Evolutionary conservation across 2,888 invertebrate genomes (phyloP).

Genomic region (Lepetodrilus schrolli): DNA sequence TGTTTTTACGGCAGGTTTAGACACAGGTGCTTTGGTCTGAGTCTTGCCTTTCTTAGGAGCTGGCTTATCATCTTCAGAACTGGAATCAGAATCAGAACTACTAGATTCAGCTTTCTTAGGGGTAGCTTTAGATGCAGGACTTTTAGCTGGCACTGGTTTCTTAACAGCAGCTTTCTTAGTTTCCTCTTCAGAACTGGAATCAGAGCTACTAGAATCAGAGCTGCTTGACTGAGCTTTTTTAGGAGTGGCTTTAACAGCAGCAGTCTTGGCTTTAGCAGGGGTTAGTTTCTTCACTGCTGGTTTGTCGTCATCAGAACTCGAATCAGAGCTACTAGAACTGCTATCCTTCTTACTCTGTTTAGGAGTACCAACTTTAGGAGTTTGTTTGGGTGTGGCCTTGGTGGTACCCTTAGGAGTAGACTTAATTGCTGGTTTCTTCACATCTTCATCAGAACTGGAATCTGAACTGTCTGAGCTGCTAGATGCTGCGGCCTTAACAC

Average conservation of each 20-base stretch:
- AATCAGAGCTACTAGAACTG: constrained; percentile 38
- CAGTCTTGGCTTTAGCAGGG: constrained; percentile 27
- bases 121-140: not conserved
- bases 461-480: constrained; percentile 43
- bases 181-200: constrained; percentile 46
- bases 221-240: constrained; percentile 36
- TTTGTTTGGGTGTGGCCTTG: no score
- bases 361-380: no score
- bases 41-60: constrained; percentile 30
- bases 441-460: constrained; percentile 38
- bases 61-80: constrained; percentile 38
- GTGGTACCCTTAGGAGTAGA: not conserved
- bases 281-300: not conserved
- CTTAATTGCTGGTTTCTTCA: constrained; percentile 25
- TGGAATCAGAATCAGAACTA: constrained; percentile 44
- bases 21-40: constrained; percentile 6
- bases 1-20: constrained; percentile 14
- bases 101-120: constrained; percentile 19
- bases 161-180: constrained; percentile 28
- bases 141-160: constrained; percentile 9
- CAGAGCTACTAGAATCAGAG: constrained; percentile 59
- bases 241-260: constrained; percentile 5
- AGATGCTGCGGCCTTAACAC: constrained; percentile 38
- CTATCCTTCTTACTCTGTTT: constrained; percentile 42
- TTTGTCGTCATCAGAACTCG: constrained; percentile 26